phyloP scores from a whole-genome alignment of 2,113 vertebrate genomes.

The Holacanthus passer region DNA sequence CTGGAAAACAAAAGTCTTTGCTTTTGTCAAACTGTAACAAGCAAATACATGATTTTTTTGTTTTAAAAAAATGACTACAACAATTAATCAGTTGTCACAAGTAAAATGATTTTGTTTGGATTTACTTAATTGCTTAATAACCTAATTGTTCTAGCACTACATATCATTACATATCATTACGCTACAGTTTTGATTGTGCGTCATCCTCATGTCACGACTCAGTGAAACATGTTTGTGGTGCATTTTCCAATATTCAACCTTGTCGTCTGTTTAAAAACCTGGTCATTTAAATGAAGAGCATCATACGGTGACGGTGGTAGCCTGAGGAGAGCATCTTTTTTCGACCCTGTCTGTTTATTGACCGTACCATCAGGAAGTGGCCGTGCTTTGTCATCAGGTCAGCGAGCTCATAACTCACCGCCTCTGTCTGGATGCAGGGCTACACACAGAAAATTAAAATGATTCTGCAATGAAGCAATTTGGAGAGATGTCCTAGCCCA shows the following conservation, averaged over 20 bases:
- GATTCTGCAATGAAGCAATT: slow-evolving; percentile 82
- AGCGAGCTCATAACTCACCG: slow-evolving; percentile 72
- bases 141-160: background rate
- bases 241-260: slow-evolving; percentile 51
- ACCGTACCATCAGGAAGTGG: slow-evolving; percentile 72
- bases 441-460: slow-evolving; percentile 77
- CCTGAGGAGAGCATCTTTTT: slow-evolving; percentile 67
- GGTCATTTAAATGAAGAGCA: slow-evolving; percentile 40
- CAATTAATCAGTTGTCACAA: background rate
- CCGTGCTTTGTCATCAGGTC: slow-evolving; percentile 83
- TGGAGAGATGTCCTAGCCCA: slow-evolving; percentile 57
- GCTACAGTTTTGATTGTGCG: background rate
- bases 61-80: background rate
- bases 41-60: background rate
- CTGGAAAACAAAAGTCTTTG: background rate
- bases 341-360: slow-evolving; percentile 79
- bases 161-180: no score
- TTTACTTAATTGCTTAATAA: background rate
- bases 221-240: slow-evolving; percentile 16
- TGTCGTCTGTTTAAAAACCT: slow-evolving; percentile 41
- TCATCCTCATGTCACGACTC: background rate
- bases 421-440: slow-evolving; percentile 58
- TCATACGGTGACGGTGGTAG: slow-evolving; percentile 19
- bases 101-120: background rate
- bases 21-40: background rate